Evolutionary conservation across 2,113 vertebrate genomes (phyloP).

Genomic region (Cardinalis cardinalis): DNA sequence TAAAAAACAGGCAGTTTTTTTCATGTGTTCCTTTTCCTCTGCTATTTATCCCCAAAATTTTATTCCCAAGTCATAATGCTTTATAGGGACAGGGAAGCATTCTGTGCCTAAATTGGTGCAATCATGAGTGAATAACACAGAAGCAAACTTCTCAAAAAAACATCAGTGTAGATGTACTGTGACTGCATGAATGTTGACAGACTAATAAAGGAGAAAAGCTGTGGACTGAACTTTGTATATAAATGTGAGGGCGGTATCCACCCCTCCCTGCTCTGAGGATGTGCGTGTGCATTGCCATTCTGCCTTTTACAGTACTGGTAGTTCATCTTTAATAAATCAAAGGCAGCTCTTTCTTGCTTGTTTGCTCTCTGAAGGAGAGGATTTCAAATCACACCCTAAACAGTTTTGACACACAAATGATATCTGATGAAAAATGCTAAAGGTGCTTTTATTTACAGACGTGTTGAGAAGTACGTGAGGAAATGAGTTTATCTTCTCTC

Average conservation of each 20-base stretch:
- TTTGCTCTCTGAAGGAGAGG: neutral
- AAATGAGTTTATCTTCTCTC: neutral
- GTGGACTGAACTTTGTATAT: neutral
- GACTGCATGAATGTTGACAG: slow-evolving; percentile 5
- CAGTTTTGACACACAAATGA: slow-evolving; percentile 7
- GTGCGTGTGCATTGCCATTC: neutral
- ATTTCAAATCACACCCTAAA: neutral
- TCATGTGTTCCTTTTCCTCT: neutral
- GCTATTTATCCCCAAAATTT: neutral
- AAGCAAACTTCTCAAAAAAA: neutral
- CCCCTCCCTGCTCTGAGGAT: neutral
- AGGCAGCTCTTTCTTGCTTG: slow-evolving; percentile 4
- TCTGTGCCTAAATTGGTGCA: neutral
- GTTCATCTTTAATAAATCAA: slow-evolving; percentile 38
- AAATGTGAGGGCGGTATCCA: neutral
- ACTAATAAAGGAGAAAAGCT: neutral
- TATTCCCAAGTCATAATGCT: neutral
- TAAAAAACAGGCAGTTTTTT: neutral
- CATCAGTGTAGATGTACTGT: neutral
- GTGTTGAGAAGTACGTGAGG: neutral
- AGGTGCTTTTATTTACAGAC: slow-evolving; percentile 35
- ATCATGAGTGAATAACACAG: neutral
- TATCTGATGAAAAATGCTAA: neutral
- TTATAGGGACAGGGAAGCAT: neutral
- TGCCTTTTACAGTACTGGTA: neutral